phyloP scores from a whole-genome alignment of 92 coral and sea anemone species.

The Paramuricea clavata region DNA sequence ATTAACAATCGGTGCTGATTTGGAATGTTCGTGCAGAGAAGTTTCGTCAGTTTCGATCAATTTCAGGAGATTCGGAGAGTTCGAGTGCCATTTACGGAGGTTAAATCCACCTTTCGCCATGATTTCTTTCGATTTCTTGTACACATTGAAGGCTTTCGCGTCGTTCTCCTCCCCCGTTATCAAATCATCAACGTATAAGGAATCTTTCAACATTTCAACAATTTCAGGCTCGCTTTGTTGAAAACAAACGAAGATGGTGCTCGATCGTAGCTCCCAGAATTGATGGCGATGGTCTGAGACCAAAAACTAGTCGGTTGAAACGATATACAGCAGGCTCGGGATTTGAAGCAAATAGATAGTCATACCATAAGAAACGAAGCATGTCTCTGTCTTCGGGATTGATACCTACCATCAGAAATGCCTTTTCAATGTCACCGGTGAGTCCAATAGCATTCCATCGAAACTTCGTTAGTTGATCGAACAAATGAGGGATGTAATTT shows the following conservation, averaged over 20 bases:
- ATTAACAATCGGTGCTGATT: neutral
- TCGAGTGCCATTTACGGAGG: slow-evolving; percentile 61
- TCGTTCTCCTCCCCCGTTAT: slow-evolving; percentile 12
- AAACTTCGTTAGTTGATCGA: slow-evolving; percentile 50
- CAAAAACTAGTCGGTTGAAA: slow-evolving; percentile 15
- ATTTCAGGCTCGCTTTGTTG: neutral
- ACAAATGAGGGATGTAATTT: slow-evolving; percentile 57
- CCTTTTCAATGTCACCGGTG: slow-evolving; percentile 26
- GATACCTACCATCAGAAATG: slow-evolving; percentile 9
- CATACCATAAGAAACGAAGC: slow-evolving; percentile 20
- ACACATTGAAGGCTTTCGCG: slow-evolving; percentile 54
- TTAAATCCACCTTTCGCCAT: slow-evolving; percentile 70
- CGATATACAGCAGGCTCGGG: neutral
- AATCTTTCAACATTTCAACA: neutral
- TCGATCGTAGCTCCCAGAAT: slow-evolving; percentile 12
- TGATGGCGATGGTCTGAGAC: slow-evolving; percentile 19
- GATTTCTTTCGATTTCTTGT: slow-evolving; percentile 44
- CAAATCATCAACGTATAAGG: neutral
- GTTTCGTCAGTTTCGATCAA: neutral
- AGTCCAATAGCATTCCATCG: neutral
- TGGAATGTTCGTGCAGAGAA: neutral
- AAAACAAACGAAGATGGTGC: neutral
- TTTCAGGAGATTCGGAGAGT: slow-evolving; percentile 19
- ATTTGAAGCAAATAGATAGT: neutral
- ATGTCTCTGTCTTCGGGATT: neutral